A percentile compares a stretch with the other conserved stretches of the same genome.
Evolutionary conservation across 2,797 vertebrate species (phyloP).

Genomic region (Semaprochilodus insignis): DNA sequence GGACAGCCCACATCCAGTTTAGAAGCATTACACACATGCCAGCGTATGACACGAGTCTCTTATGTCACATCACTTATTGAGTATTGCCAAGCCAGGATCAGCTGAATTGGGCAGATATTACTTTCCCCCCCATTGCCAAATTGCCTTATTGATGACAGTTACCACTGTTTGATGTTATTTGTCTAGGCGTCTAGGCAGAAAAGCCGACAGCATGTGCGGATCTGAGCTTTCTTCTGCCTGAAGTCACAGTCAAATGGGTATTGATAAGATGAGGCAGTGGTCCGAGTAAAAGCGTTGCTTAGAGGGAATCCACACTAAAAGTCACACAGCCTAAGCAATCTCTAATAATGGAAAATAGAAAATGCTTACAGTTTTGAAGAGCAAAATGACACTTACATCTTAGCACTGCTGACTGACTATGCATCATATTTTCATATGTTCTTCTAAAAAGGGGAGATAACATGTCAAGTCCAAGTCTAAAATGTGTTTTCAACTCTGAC

Average conservation of each 20-base stretch:
- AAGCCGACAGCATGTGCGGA: slow-evolving; percentile 6
- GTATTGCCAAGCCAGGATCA: slow-evolving; percentile 20
- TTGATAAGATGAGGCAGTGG: slow-evolving; percentile 38
- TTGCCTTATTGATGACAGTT: slow-evolving; percentile 32
- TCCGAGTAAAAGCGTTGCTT: not conserved
- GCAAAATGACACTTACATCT: too few relatives aligned
- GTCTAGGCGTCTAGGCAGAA: slow-evolving; percentile 26
- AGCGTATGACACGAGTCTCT: slow-evolving; percentile 18
- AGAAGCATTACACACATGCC: slow-evolving; percentile 1
- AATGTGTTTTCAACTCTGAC: too few relatives aligned
- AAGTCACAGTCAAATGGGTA: slow-evolving; percentile 48
- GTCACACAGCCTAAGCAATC: not conserved
- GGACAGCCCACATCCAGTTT: not conserved
- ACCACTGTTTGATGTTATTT: slow-evolving; percentile 31
- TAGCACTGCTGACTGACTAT: too few relatives aligned
- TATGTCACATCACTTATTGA: slow-evolving; percentile 32
- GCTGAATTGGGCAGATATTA: slow-evolving; percentile 18
- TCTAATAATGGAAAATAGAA: too few relatives aligned
- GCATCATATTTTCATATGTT: too few relatives aligned
- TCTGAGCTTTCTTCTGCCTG: slow-evolving; percentile 19
- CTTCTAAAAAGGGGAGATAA: too few relatives aligned
- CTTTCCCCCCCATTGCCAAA: slow-evolving; percentile 22
- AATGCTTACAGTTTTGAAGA: too few relatives aligned
- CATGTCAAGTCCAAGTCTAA: too few relatives aligned
- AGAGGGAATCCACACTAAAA: not conserved